Evolutionary conservation across 2,797 vertebrate genomes (phyloP), one percentile per base, ranked within the genome.

Genomic region (Setipinna tenuifilis): DNA sequence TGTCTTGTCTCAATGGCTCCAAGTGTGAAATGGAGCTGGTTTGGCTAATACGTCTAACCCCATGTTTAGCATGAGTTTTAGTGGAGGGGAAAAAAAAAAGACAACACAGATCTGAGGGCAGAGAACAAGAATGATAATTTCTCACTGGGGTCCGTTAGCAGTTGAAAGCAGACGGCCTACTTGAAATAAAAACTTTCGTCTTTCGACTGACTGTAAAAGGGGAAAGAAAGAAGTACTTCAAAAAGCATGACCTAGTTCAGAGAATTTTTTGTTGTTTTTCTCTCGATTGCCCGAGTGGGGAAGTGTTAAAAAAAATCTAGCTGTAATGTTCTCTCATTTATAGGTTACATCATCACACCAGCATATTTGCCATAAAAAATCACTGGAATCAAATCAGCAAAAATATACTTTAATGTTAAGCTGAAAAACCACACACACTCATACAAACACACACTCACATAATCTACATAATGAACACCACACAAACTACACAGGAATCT

Each of bases 231-330:
- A n/a, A 84, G 84, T 82, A 25, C 23, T 48, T 80, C 75, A 21
- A 75, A 65, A 85, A 75, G 46, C 50, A 31, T 87, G 83, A 89
- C 87, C 87, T 88, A 88, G 83, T 86, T 89, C 82, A 41, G 46
- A 83, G 82, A 83, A 68, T 46, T 19, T 46, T 19, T 48, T 19
- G 84, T 83, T 81, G 35, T 88, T 88, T 50, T 85, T 83, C 81
- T 83, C 41, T 21, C 16, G 31, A 84, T 11, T 25, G 78, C 61
- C 25, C 17, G 25, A 6, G 65, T 75, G 68, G 28, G 28, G 14
- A 35, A 75, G 31, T 19, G 25, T 54, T 35, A 75, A 31, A 31
- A 75, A 75, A 75, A 75, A 75, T 28, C 17, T 35, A 16, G 28
- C 14, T 35, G 68, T 31, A 35, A 35, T 17, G 28, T 71, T 75